Evolutionary conservation across 2,888 invertebrate genomes (phyloP).

Genomic region (Nemotelus pantherinus): DNA sequence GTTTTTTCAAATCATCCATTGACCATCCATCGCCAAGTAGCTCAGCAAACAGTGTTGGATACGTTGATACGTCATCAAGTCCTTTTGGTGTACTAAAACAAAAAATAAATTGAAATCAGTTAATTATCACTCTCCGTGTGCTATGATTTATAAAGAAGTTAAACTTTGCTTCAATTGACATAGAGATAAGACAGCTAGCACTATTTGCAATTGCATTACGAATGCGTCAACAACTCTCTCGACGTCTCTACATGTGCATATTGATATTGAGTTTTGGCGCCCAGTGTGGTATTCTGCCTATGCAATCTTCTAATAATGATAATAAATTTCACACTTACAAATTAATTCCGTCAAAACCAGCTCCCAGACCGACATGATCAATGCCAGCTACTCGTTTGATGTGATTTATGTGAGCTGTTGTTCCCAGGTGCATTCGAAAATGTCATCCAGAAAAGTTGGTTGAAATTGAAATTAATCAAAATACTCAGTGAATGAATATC

Average conservation of each 20-base stretch:
- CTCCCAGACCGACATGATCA: slow-evolving; percentile 88
- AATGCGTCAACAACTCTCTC: too few relatives aligned
- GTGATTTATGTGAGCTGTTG: slow-evolving; percentile 88
- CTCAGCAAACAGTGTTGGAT: slow-evolving; percentile 81
- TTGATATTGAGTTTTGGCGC: background rate
- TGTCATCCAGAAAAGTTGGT: slow-evolving; percentile 10
- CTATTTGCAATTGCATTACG: too few relatives aligned
- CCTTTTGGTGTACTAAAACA: slow-evolving; percentile 79
- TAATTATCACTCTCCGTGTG: too few relatives aligned
- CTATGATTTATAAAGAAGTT: too few relatives aligned
- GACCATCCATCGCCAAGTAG: slow-evolving; percentile 83
- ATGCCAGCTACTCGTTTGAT: slow-evolving; percentile 85
- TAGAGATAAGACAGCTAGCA: too few relatives aligned
- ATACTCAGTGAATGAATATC: background rate
- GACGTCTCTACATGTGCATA: too few relatives aligned
- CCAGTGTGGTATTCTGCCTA: slow-evolving; percentile 22
- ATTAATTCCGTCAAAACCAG: slow-evolving; percentile 90
- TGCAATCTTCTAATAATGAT: slow-evolving; percentile 3
- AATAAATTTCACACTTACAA: slow-evolving; percentile 73
- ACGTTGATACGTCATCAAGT: slow-evolving; percentile 81
- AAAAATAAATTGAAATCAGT: background rate
- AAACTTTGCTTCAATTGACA: too few relatives aligned
- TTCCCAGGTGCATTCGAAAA: slow-evolving; percentile 29
- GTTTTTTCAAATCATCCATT: slow-evolving; percentile 78
- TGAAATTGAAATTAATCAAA: background rate